These are phyloP conservation scores for Allobates femoralis DNA, from an alignment of 2,797 vertebrate genomes.

Conservation along the genomic window DNA sequence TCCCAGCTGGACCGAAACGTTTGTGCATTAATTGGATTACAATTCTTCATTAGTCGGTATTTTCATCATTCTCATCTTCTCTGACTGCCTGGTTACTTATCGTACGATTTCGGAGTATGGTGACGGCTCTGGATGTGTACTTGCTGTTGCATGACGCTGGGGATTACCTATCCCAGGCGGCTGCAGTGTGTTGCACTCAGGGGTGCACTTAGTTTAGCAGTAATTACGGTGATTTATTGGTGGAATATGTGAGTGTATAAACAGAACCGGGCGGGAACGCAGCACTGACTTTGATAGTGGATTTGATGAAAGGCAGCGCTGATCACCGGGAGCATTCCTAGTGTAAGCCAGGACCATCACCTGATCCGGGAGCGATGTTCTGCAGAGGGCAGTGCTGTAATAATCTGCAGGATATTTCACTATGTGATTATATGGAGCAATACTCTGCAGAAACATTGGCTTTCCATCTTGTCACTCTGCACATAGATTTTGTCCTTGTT, in stretches of 20 bases:
- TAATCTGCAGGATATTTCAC: neutral
- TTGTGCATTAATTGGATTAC: no score
- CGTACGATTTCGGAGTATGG: no score
- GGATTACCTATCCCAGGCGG: neutral
- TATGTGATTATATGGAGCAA: neutral
- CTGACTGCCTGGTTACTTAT: no score
- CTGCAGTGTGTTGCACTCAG: no score
- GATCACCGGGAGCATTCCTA: conserved; percentile 13
- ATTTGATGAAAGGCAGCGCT: conserved; percentile 23
- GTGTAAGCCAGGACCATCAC: conserved; percentile 7
- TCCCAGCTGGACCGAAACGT: no score
- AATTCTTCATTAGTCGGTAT: no score
- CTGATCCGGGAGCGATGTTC: neutral
- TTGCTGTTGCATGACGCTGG: neutral
- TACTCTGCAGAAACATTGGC: neutral
- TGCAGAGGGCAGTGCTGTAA: neutral
- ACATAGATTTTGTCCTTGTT: no score
- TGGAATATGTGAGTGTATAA: neutral
- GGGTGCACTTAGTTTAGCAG: neutral
- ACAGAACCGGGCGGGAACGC: neutral
- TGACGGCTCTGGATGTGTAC: neutral
- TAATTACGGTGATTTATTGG: neutral
- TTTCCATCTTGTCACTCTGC: no score
- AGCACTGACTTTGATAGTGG: neutral
- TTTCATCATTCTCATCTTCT: no score